phyloP scores from a whole-genome alignment of 2,797 vertebrate genomes.

The Oreochromis mossambicus region DNA sequence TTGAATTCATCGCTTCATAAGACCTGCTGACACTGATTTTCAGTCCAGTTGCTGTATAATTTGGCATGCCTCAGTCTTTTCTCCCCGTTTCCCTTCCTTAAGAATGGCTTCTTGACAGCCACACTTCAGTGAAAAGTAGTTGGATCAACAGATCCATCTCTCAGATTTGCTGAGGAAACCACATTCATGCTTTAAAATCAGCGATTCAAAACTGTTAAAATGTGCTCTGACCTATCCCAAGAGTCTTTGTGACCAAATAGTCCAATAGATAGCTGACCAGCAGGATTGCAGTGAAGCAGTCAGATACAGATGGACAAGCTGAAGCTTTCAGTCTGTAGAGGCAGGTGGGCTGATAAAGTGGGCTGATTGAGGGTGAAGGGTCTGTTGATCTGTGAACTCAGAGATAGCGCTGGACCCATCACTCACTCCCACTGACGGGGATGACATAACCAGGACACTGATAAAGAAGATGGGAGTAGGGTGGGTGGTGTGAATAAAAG shows the following conservation, averaged over 20 bases:
- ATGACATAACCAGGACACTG: slow-evolving; percentile 12
- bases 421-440: slow-evolving; percentile 15
- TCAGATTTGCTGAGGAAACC: not conserved
- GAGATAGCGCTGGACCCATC: slow-evolving; percentile 21
- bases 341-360: slow-evolving; percentile 35
- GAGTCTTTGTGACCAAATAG: not conserved
- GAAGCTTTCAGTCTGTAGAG: slow-evolving; percentile 10
- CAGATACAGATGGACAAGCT: slow-evolving; percentile 1
- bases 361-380: not conserved
- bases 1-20: not conserved
- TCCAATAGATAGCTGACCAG: not conserved
- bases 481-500: not conserved
- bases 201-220: not conserved
- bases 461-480: not conserved
- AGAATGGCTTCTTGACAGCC: not conserved
- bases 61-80: not conserved
- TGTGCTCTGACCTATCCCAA: not conserved
- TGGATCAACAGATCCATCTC: not conserved
- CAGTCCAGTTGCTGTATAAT: not conserved
- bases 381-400: not conserved
- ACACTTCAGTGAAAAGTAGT: not conserved
- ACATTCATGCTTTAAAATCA: not conserved
- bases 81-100: not conserved
- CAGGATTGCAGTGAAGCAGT: not conserved
- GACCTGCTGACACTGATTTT: not conserved